Conservation (phyloP, 2,888 invertebrate genomes). For the Rhagophthalmus giganteus region DNA sequence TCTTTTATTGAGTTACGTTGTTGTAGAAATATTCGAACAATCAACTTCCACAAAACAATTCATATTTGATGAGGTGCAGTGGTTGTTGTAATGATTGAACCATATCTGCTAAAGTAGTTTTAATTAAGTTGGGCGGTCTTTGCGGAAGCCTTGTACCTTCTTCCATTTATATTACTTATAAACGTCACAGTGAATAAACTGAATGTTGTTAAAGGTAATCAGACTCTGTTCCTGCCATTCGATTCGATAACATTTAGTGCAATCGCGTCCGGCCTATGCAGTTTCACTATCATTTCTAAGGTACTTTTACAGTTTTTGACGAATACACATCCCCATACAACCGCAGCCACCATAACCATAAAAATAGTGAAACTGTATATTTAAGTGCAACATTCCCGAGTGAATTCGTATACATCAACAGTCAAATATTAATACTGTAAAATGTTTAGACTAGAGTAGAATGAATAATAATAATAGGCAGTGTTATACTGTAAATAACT, state of each 20-base stretch:
- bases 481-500: constrained; percentile 54
- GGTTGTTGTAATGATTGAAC: too few relatives aligned
- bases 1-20: too few relatives aligned
- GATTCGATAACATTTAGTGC: constrained; percentile 28
- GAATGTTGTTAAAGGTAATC: constrained; percentile 19
- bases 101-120: constrained; percentile 2
- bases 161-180: too few relatives aligned
- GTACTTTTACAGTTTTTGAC: constrained; percentile 19
- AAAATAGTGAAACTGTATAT: constrained; percentile 40
- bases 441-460: constrained; percentile 55
- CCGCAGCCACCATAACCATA: constrained; percentile 21
- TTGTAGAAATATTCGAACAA: too few relatives aligned
- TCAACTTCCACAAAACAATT: too few relatives aligned
- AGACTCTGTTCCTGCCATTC: constrained; percentile 29
- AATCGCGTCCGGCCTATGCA: constrained; percentile 36
- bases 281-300: constrained; percentile 34
- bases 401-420: constrained; percentile 47
- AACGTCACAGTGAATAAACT: constrained; percentile 22
- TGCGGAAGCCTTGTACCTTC: constrained; percentile 35
- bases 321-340: constrained; percentile 28
- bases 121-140: constrained; percentile 29
- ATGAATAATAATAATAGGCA: constrained; percentile 52
- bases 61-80: too few relatives aligned
- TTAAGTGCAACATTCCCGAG: constrained; percentile 25
- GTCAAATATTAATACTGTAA: constrained; percentile 54